Conservation (phyloP, 1,140 invertebrate species). For the Maniola jurtina region DNA sequence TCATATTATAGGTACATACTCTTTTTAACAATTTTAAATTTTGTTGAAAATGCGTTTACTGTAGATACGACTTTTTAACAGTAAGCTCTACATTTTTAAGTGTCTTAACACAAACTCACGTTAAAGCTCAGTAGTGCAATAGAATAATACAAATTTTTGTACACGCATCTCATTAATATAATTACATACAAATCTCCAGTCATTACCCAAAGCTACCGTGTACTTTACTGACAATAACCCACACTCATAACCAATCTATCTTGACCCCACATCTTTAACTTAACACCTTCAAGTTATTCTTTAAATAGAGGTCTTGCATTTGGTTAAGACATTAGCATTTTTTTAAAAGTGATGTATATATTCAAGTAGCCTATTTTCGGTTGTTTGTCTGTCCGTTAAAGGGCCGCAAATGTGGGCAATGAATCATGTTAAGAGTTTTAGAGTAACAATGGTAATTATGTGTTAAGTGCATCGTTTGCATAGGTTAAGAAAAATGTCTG, state of each 20-base stretch:
- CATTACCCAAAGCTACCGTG: constrained; percentile 47
- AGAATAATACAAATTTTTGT: constrained; percentile 29
- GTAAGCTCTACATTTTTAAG: too few relatives aligned
- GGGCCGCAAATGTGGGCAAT: constrained; percentile 50
- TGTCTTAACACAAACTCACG: too few relatives aligned
- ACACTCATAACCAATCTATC: constrained; percentile 25
- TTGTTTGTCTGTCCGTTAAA: constrained; percentile 57
- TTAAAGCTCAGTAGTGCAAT: constrained; percentile 23
- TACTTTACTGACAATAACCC: constrained; percentile 34
- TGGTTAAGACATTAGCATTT: constrained; percentile 55
- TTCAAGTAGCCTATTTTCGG: constrained; percentile 66
- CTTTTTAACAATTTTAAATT: too few relatives aligned
- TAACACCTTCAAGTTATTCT: neutral
- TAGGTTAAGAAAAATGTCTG: constrained; percentile 3
- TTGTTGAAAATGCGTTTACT: too few relatives aligned
- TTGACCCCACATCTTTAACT: constrained; percentile 17
- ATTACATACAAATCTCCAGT: constrained; percentile 43
- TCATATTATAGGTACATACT: too few relatives aligned
- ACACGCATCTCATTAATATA: constrained; percentile 49
- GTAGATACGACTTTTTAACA: too few relatives aligned
- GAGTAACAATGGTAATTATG: constrained; percentile 21
- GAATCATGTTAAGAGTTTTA: constrained; percentile 43
- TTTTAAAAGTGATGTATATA: constrained; percentile 61
- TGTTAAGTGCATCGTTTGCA: constrained; percentile 4
- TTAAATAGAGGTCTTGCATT: constrained; percentile 10